Conservation (phyloP, 2,113 vertebrate species). For the Anoplopoma fimbria region DNA sequence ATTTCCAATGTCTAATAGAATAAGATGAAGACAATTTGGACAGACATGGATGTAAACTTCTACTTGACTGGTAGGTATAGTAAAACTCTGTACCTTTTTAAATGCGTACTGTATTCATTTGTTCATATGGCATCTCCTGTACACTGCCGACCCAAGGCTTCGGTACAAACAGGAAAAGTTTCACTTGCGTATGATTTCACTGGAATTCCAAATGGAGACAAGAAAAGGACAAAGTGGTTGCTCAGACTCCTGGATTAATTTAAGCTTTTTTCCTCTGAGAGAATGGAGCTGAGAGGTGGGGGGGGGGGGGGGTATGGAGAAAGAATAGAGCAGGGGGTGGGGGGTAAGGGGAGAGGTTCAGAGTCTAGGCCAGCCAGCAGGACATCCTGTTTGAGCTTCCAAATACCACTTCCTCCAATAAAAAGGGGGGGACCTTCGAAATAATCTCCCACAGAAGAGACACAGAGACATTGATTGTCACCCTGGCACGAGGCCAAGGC, state of each 20-base stretch:
- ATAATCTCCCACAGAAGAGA: slow-evolving; percentile 86
- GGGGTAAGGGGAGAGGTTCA: too few species aligned
- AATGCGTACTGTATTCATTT: slow-evolving; percentile 15
- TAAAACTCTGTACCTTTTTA: background rate
- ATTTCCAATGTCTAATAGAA: too few species aligned
- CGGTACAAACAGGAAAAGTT: slow-evolving; percentile 18
- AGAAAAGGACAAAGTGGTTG: slow-evolving; percentile 40
- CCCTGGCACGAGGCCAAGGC: slow-evolving; percentile 86
- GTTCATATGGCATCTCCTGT: slow-evolving; percentile 1
- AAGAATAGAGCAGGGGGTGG: slow-evolving; percentile 39
- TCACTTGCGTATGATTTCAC: slow-evolving; percentile 50
- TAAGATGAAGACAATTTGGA: too few species aligned
- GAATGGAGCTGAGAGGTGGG: slow-evolving; percentile 28
- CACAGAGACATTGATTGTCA: slow-evolving; percentile 88
- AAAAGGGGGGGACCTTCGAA: slow-evolving; percentile 79
- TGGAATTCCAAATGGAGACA: slow-evolving; percentile 58
- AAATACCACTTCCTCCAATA: slow-evolving; percentile 83
- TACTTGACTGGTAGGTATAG: background rate
- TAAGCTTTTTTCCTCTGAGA: slow-evolving; percentile 78
- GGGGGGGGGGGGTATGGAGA: slow-evolving; percentile 1
- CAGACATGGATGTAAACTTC: too few species aligned
- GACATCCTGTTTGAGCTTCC: slow-evolving; percentile 89
- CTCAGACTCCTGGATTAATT: slow-evolving; percentile 84
- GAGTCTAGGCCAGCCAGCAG: slow-evolving; percentile 84
- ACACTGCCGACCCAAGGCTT: background rate